Conservation (phyloP, 2,888 invertebrate genomes). For the Sesia apiformis region DNA sequence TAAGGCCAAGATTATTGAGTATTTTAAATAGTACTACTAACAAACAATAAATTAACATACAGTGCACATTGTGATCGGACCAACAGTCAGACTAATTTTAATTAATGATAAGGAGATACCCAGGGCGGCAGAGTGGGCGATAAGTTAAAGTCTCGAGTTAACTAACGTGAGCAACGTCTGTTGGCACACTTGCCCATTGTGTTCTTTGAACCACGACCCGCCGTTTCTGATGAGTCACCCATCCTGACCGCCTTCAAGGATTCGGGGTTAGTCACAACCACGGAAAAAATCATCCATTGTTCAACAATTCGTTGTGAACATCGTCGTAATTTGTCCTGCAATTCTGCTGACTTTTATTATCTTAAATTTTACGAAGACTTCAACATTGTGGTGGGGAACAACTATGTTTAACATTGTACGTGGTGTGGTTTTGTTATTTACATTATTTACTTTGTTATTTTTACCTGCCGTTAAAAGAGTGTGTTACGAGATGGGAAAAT, state of each 20-base stretch:
- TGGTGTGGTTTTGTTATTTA: background rate
- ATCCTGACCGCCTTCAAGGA: constrained; percentile 50
- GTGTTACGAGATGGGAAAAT: no score
- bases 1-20: no score
- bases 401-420: background rate
- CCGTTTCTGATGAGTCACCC: constrained; percentile 50
- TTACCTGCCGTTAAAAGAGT: no score
- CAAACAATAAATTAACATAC: no score
- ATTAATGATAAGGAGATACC: no score
- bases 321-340: background rate
- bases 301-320: constrained; percentile 8
- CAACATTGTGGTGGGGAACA: background rate
- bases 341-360: constrained; percentile 1
- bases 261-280: constrained; percentile 22
- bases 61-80: no score
- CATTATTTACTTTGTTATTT: background rate
- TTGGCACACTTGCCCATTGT: constrained; percentile 16
- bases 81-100: no score
- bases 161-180: background rate
- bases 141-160: no score
- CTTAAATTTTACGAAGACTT: background rate
- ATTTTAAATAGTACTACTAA: no score
- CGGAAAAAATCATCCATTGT: constrained; percentile 51
- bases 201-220: constrained; percentile 47
- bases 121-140: no score